Evolutionary conservation across 1,140 invertebrate genomes (phyloP).

Genomic region (Cyphomyrmex costatus): DNA sequence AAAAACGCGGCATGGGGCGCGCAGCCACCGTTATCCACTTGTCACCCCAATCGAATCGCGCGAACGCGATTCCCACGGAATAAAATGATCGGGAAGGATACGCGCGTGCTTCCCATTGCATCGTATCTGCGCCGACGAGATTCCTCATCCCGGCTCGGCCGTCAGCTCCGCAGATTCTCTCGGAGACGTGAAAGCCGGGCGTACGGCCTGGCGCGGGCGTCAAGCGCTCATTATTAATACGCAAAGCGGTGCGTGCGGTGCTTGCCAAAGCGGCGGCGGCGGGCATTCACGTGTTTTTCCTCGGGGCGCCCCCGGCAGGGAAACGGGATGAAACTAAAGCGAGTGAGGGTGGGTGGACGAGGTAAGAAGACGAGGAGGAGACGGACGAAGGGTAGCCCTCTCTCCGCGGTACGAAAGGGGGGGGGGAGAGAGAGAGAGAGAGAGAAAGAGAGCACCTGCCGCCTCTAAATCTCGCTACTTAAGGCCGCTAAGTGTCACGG

Average conservation of each 20-base stretch:
- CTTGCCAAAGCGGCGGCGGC: conserved; percentile 80
- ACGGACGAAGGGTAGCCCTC: conserved; percentile 1
- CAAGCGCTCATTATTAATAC: conserved; percentile 83
- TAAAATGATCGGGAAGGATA: conserved; percentile 19
- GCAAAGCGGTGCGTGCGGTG: conserved; percentile 66
- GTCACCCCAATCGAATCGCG: conserved; percentile 4
- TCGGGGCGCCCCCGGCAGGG: conserved; percentile 36
- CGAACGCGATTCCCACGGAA: background rate
- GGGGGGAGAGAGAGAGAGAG: conserved; percentile 29
- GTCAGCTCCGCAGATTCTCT: conserved; percentile 21
- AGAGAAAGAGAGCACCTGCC: conserved; percentile 82
- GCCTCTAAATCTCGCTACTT: conserved; percentile 85
- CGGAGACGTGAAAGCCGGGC: conserved; percentile 36
- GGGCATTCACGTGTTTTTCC: conserved; percentile 77
- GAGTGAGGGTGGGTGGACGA: conserved; percentile 4
- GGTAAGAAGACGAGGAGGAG: background rate
- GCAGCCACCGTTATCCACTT: background rate
- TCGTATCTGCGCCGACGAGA: conserved; percentile 33
- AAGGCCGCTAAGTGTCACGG: conserved; percentile 81
- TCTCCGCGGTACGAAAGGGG: conserved; percentile 7
- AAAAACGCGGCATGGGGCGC: too few species aligned
- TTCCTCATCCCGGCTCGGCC: conserved; percentile 51
- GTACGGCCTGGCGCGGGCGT: conserved; percentile 72
- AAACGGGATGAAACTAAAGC: conserved; percentile 63
- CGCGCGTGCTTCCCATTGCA: conserved; percentile 10